Evolutionary conservation across 2,797 vertebrate species (phyloP), one percentile per base, ranked within the genome.

Genomic region (Microhierax caerulescens): DNA sequence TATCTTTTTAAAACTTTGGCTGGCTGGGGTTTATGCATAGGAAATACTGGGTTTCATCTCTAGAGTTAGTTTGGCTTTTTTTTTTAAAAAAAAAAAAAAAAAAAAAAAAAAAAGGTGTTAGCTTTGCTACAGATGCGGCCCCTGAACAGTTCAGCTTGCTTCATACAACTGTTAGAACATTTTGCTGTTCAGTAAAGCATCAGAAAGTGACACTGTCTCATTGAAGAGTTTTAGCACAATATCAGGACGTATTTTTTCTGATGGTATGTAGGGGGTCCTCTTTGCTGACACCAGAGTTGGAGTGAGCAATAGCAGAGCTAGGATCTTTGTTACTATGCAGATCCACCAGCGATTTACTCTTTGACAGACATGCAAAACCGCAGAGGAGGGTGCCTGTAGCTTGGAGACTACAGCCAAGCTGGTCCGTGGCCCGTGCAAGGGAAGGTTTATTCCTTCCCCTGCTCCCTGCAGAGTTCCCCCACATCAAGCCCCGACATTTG

Each of bases 181-280:
- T 79, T 63, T 56, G 64, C 59, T 48, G 77, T 64, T 27, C 54
- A 54, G 57, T 22, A 85, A 75, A 80, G 56, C 50, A n/a, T 12
- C 64, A 72, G 64, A 11, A 60, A 75, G 23, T 0, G 0, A 16
- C 27, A 3, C 24, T 7, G 6, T 7, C 51, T 64, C 56, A 2
- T 13, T 25, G 21, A 7, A 63, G 36, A 21, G 41, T 77, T 80
- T 76, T 10, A 79, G 68, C 72, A 63, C 9, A 27, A 8, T 13
- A 53, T 21, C 77, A 56, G 51, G 75, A 63, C 12, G 3, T 17
- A 10, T 81, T 80, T 86, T 34, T 68, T 53, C 63, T 24, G 70
- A 9, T 6, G 15, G 57, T 7, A 50, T 3, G 5, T 1, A 64
- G 57, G 74, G 69, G 63, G 13, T 86, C 83, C 75, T 45, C 11